A percentile compares a stretch with the other conserved stretches of the same genome.
These are phyloP conservation scores for Phalacrocorax carbo DNA, from an alignment of 2,113 vertebrate genomes.

Conservation along the genomic window DNA sequence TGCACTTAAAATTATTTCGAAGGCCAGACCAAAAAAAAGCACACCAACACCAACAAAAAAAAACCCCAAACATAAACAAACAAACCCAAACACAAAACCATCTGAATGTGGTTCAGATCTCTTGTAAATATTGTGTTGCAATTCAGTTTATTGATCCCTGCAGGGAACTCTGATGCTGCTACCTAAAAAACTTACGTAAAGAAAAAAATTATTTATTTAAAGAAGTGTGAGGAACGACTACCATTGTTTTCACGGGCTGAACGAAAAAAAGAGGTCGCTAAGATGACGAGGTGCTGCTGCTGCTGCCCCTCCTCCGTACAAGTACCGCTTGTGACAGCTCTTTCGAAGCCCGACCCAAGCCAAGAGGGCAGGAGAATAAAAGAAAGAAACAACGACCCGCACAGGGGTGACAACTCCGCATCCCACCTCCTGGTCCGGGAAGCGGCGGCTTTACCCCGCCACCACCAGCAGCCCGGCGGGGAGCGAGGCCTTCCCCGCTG, in stretches of 20 bases:
- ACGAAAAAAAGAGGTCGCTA: accelerated
- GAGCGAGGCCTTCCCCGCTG: not conserved
- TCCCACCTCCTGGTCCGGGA: not conserved
- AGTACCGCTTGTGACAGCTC: not conserved
- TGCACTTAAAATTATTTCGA: not conserved
- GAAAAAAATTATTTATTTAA: not conserved
- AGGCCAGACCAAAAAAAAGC: not conserved
- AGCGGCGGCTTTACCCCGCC: not conserved
- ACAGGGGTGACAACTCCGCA: not conserved
- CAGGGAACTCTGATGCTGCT: not conserved
- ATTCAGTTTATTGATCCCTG: not conserved
- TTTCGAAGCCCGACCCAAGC: not conserved
- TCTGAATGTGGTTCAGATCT: accelerated
- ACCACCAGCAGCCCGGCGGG: no score
- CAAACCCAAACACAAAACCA: not conserved
- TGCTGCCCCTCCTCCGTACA: accelerated
- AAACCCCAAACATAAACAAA: no score
- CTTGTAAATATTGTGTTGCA: not conserved
- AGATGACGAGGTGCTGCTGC: not conserved
- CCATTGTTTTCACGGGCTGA: not conserved
- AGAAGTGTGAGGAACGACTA: not conserved
- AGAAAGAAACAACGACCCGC: accelerated
- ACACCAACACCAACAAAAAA: no score
- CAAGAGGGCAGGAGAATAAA: accelerated
- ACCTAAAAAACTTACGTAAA: not conserved